Evolutionary conservation across 2,888 invertebrate genomes (phyloP).

Genomic region (Marronus borbonicus): DNA sequence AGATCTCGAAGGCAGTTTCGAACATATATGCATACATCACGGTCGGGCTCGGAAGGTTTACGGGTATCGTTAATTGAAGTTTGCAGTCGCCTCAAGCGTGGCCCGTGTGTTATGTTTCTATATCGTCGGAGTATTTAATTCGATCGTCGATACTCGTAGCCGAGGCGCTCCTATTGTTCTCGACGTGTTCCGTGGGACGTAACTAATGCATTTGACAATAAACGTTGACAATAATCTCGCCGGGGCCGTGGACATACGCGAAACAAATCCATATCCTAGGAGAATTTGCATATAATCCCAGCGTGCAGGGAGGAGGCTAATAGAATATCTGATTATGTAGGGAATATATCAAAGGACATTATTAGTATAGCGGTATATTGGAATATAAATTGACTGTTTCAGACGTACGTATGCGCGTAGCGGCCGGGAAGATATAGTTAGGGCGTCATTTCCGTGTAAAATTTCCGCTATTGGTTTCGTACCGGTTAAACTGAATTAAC

Average conservation of each 20-base stretch:
- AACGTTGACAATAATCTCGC: constrained; percentile 28
- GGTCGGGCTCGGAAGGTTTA: not conserved
- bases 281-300: constrained; percentile 25
- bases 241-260: constrained; percentile 10
- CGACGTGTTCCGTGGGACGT: constrained; percentile 17
- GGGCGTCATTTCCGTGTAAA: not conserved
- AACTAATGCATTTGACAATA: constrained; percentile 24
- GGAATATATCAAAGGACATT: constrained; percentile 7
- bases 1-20: not conserved
- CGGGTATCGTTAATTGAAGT: constrained; percentile 20
- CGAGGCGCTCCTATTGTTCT: constrained; percentile 4
- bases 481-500: not conserved
- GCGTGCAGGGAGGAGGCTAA: not conserved
- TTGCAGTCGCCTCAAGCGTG: constrained; percentile 17
- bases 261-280: constrained; percentile 29
- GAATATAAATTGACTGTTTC: not conserved
- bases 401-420: not conserved
- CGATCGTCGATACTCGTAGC: constrained; percentile 25
- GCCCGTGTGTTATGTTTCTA: constrained; percentile 13
- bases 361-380: constrained; percentile 1
- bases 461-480: not conserved
- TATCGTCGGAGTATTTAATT: constrained; percentile 20
- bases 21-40: not conserved
- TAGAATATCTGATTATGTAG: constrained; percentile 24
- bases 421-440: not conserved